phyloP scores from a whole-genome alignment of 2,888 invertebrate species.

The Epistrophella euchroma region DNA sequence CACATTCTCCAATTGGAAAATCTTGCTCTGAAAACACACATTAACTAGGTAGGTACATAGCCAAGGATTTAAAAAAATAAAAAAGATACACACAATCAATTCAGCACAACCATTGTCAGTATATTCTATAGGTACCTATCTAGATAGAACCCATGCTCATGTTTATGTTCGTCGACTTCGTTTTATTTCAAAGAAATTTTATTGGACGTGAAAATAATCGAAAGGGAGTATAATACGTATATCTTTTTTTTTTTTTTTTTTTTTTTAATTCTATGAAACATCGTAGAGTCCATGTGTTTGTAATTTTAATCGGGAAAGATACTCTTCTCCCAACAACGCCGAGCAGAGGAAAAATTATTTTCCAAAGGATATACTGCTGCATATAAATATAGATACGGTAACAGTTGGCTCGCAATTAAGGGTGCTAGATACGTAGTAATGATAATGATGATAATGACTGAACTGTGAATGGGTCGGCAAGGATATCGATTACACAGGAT shows the following conservation, averaged over 20 bases:
- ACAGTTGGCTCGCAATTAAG: conserved; percentile 75
- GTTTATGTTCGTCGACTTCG: conserved; percentile 56
- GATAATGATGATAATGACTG: conserved; percentile 69
- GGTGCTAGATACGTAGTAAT: conserved; percentile 74
- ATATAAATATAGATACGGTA: conserved; percentile 29
- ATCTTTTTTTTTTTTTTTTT: conserved; percentile 26
- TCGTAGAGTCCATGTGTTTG: conserved; percentile 62
- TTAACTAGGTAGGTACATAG: conserved; percentile 12
- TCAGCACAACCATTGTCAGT: conserved; percentile 26
- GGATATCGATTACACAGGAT: conserved; percentile 67
- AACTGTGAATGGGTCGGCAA: conserved; percentile 63
- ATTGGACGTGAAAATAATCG: conserved; percentile 74
- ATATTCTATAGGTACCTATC: conserved; percentile 1
- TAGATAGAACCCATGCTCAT: conserved; percentile 16
- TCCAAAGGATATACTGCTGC: conserved; percentile 32
- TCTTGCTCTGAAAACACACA: conserved; percentile 8
- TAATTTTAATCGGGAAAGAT: conserved; percentile 70
- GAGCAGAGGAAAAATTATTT: conserved; percentile 22
- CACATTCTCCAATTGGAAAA: conserved; percentile 69
- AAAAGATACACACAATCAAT: conserved; percentile 53
- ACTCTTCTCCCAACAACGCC: conserved; percentile 1
- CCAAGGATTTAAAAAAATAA: conserved; percentile 54
- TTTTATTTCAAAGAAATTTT: conserved; percentile 72
- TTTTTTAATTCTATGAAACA: conserved; percentile 36
- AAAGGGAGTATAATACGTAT: conserved; percentile 58